Conservation (phyloP, 2,888 invertebrate species). For the Acholoe squamosa region DNA sequence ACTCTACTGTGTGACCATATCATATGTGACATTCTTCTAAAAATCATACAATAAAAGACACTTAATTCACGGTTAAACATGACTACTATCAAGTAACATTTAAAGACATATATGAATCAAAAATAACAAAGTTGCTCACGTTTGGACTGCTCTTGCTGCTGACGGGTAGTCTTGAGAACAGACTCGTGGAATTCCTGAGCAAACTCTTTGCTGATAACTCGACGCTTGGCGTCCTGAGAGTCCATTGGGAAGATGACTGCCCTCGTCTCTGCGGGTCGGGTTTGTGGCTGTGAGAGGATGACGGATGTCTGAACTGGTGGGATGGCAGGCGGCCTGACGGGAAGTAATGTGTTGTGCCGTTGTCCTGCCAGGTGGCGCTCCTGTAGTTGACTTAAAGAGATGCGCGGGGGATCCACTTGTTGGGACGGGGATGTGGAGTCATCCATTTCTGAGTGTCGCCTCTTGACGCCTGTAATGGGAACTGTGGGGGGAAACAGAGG, state of each 20-base stretch:
- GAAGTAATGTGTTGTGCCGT: not conserved
- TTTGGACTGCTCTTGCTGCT: conserved; percentile 73
- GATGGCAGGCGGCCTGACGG: not conserved
- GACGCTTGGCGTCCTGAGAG: conserved; percentile 37
- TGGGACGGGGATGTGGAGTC: not conserved
- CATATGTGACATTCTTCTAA: too few relatives aligned
- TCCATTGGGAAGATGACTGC: conserved; percentile 40
- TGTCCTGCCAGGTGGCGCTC: conserved; percentile 67
- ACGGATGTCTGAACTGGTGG: not conserved
- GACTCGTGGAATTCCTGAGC: conserved; percentile 83
- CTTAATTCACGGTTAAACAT: too few relatives aligned
- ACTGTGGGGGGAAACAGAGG: not conserved
- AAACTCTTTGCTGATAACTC: conserved; percentile 74
- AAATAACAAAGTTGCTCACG: not conserved
- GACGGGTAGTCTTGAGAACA: conserved; percentile 81
- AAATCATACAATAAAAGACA: too few relatives aligned
- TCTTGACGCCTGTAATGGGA: conserved; percentile 55
- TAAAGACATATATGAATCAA: too few relatives aligned
- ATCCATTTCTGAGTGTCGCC: conserved; percentile 55
- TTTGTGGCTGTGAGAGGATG: conserved; percentile 42
- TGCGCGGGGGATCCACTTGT: conserved; percentile 55
- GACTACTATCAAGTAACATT: too few relatives aligned
- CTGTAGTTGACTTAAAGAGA: conserved; percentile 69
- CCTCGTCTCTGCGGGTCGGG: not conserved
- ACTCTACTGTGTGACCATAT: too few relatives aligned